Evolutionary conservation across 2,113 vertebrate genomes (phyloP).

Genomic region (Microtus ochrogaster): DNA sequence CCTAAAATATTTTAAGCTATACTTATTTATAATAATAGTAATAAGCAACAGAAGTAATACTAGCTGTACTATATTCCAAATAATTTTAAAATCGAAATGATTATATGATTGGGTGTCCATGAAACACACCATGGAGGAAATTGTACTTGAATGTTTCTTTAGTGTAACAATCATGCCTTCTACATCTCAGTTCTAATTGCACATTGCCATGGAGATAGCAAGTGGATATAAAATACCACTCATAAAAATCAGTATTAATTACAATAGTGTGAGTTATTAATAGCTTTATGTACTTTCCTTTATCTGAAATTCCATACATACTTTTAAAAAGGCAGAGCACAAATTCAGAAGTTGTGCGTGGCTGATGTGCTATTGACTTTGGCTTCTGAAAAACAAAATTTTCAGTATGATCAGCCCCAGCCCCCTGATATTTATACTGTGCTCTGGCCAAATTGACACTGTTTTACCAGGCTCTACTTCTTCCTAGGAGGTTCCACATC

Average conservation of each 20-base stretch:
- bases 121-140: background rate
- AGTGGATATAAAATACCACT: slow-evolving; percentile 22
- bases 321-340: background rate
- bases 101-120: background rate
- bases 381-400: background rate
- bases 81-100: background rate
- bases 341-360: background rate
- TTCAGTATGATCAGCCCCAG: background rate
- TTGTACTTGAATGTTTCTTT: background rate
- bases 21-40: background rate
- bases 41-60: background rate
- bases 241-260: slow-evolving; percentile 25
- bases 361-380: background rate
- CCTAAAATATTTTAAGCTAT: background rate
- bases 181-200: background rate
- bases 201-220: slow-evolving; percentile 15
- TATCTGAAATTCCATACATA: background rate
- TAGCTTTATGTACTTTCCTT: background rate
- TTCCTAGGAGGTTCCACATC: rapidly evolving
- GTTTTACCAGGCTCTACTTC: background rate
- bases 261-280: background rate
- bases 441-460: background rate
- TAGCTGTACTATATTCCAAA: background rate
- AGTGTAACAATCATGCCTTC: background rate
- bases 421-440: background rate